These are phyloP conservation scores for Dryococelus australis DNA, from an alignment of 2,888 invertebrate genomes.

Conservation along the genomic window DNA sequence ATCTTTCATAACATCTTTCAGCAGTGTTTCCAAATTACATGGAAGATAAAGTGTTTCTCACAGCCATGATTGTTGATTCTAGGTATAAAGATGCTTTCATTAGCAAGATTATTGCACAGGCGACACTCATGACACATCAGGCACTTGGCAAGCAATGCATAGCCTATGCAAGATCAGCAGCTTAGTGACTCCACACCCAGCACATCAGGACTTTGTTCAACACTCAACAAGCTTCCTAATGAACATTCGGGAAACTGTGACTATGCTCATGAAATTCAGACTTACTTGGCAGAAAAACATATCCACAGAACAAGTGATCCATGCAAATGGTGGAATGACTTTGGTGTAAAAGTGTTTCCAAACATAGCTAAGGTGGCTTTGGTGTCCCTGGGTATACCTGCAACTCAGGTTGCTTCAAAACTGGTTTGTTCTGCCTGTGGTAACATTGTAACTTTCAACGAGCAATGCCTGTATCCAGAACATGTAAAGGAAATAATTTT, in stretches of 20 bases:
- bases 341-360: background rate
- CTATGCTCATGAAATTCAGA: background rate
- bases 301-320: background rate
- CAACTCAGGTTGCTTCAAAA: background rate
- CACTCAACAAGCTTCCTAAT: too few relatives aligned
- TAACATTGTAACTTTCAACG: background rate
- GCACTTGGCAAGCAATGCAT: too few relatives aligned
- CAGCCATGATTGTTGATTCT: too few relatives aligned
- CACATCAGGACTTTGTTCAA: too few relatives aligned
- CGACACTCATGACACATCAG: too few relatives aligned
- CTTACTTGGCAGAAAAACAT: background rate
- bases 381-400: background rate
- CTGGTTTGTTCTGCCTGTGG: background rate
- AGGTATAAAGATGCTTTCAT: too few relatives aligned
- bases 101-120: too few relatives aligned
- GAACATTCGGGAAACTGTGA: background rate
- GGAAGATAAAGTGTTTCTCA: background rate
- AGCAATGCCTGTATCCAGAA: background rate
- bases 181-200: too few relatives aligned
- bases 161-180: too few relatives aligned
- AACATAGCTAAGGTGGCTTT: background rate
- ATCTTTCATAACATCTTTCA: background rate
- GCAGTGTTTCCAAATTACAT: background rate
- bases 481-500: too few relatives aligned
- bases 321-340: background rate